These are phyloP conservation scores for Drosophila diplacantha DNA, from an alignment of 2,888 invertebrate species.

Conservation along the genomic window DNA sequence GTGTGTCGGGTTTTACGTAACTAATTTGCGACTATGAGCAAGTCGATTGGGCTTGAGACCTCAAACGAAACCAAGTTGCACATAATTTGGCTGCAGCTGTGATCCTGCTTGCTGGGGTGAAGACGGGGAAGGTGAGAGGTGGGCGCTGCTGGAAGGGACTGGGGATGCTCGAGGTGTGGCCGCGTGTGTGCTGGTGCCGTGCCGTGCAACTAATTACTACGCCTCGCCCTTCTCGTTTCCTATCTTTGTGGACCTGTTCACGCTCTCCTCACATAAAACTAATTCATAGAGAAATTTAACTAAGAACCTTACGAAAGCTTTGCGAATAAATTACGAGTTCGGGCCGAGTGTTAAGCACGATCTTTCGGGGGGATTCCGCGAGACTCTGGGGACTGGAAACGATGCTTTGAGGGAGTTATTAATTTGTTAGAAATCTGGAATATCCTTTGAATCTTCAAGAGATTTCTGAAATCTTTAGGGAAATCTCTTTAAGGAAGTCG, in stretches of 20 bases:
- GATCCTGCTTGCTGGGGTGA: constrained; percentile 19
- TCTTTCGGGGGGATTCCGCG: neutral
- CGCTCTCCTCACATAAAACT: constrained; percentile 50
- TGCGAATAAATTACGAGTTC: constrained; percentile 41
- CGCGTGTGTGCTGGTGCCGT: constrained; percentile 19
- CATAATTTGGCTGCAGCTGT: constrained; percentile 63
- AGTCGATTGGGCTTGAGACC: constrained; percentile 74
- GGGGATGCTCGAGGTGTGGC: neutral
- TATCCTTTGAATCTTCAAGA: no score
- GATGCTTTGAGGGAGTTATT: neutral
- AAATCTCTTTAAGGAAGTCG: no score
- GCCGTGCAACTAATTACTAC: constrained; percentile 42
- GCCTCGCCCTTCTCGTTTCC: constrained; percentile 28
- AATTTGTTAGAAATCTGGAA: no score
- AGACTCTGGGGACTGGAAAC: neutral
- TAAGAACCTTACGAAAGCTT: constrained; percentile 49
- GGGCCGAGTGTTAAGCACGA: constrained; percentile 7
- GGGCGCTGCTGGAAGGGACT: neutral
- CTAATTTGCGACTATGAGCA: constrained; percentile 62
- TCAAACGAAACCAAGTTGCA: constrained; percentile 75
- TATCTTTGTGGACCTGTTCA: constrained; percentile 15
- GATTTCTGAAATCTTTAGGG: neutral
- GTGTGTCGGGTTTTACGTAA: constrained; percentile 48
- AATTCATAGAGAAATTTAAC: constrained; percentile 58
- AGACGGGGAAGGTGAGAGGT: neutral